Base-by-base conservation (phyloP, 1,140 invertebrate species). In the Oncopodura yosiiana region DNA sequence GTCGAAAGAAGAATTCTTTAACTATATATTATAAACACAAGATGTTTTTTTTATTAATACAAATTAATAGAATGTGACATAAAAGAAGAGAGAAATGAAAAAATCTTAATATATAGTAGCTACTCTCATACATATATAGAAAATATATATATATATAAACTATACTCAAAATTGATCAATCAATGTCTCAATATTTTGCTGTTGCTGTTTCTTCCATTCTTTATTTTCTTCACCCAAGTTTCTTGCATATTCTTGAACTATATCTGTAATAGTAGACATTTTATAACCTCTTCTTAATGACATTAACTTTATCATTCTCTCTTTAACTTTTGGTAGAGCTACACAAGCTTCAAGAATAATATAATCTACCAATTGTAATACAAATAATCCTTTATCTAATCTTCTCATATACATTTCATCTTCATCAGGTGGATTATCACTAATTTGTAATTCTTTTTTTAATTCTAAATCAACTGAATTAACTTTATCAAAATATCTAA, bases 401-500 rank as follows among this genome's bases (percentile, higher is more conserved):
- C 91, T 75, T 66, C 84, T 82, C 36, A 97, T 73, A 70, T 98
- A 97, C 58, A 81, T 80, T 62, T 84, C 81, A 66, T 93, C 89
- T 65, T 89, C 86, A 24, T 77, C 72, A 26, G 71, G 45, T 4
- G 70, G 67, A 61, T 86, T 81, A 14, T 80, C 78, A 39, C 78
- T 77, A 21, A 76, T 75, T 45, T 44, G 38, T 34, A 61, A 42
- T 49, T 61, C 76, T 51, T 74, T 69, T 59, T 84, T 82, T 62
- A 87, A 81, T 61, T 66, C 75, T 39, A 80, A 80, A 72, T 96
- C 92, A n/a, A 87, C 79, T 44, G 78, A 74, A 64, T 93, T 83
- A 1, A 96, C 87, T 74, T 92, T 94, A 65, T 94, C 88, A 63
- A 93, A 77, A 73, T 98, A 99, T 70, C 97, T 96, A 64, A 98